These are phyloP conservation scores for Chloroceryle amazona DNA, from an alignment of 2,797 vertebrate species.

Conservation along the genomic window DNA sequence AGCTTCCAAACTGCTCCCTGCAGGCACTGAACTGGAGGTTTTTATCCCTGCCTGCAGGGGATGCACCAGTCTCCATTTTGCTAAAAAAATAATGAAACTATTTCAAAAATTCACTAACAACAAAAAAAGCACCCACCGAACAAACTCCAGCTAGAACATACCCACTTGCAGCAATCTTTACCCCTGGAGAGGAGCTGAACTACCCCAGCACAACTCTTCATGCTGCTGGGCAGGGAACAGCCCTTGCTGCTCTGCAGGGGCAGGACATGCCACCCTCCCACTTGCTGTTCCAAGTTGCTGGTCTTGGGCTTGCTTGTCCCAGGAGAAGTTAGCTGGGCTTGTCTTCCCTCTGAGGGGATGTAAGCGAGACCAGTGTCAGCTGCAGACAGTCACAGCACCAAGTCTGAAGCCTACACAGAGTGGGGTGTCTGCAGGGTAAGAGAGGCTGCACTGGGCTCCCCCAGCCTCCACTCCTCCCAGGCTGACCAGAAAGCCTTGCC, in stretches of 20 bases:
- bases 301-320: neutral
- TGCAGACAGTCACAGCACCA: neutral
- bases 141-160: neutral
- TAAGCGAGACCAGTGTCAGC: neutral
- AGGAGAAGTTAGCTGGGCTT: neutral
- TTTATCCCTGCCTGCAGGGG: constrained; percentile 63
- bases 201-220: neutral
- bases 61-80: constrained; percentile 28
- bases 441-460: neutral
- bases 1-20: neutral
- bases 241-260: neutral
- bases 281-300: rapidly evolving
- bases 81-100: neutral
- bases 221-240: neutral
- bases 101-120: neutral
- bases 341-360: neutral
- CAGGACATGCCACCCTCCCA: neutral
- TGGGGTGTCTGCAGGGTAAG: neutral
- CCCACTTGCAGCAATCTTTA: neutral
- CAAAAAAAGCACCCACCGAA: neutral
- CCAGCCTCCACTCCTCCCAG: neutral
- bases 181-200: neutral
- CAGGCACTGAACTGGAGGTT: constrained; percentile 28
- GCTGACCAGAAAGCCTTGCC: neutral
- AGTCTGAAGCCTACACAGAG: neutral